Percentiles rank a stretch among this genome's conserved stretches.
Evolutionary conservation across 1,140 invertebrate species (phyloP).

Genomic region (Triops cancriformis): DNA sequence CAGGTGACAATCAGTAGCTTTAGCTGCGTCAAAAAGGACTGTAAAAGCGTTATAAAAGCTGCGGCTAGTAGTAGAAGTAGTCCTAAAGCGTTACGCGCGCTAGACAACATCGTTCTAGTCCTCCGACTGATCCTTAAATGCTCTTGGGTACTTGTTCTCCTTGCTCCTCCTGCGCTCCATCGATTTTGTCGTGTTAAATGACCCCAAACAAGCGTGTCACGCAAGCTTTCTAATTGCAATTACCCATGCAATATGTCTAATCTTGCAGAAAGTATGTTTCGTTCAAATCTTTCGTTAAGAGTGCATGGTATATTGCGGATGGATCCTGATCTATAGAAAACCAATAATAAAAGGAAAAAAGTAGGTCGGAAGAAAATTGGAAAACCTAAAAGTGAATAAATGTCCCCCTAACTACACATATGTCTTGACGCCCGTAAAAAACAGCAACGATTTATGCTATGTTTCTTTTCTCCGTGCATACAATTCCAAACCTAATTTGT

Average conservation of each 20-base stretch:
- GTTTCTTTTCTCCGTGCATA: background rate
- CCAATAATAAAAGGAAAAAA: background rate
- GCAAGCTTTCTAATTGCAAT: background rate
- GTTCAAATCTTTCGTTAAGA: background rate
- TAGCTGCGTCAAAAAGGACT: too few species aligned
- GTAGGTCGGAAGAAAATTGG: background rate
- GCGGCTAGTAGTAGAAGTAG: background rate
- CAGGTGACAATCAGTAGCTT: too few species aligned
- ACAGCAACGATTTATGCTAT: background rate
- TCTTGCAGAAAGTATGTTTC: background rate
- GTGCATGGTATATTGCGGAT: background rate
- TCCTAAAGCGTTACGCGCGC: background rate
- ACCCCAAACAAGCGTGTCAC: background rate
- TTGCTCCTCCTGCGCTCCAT: background rate
- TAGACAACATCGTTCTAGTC: background rate
- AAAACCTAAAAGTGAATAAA: background rate
- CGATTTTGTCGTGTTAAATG: constrained; percentile 4
- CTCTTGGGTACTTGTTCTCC: background rate
- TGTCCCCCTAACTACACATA: background rate
- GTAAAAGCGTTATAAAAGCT: too few species aligned
- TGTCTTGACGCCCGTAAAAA: background rate
- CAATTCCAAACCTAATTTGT: background rate
- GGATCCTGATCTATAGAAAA: background rate
- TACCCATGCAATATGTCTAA: background rate
- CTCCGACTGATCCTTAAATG: background rate